phyloP scores from a whole-genome alignment of 2,888 invertebrate genomes.

The Trissolcus japonicus region DNA sequence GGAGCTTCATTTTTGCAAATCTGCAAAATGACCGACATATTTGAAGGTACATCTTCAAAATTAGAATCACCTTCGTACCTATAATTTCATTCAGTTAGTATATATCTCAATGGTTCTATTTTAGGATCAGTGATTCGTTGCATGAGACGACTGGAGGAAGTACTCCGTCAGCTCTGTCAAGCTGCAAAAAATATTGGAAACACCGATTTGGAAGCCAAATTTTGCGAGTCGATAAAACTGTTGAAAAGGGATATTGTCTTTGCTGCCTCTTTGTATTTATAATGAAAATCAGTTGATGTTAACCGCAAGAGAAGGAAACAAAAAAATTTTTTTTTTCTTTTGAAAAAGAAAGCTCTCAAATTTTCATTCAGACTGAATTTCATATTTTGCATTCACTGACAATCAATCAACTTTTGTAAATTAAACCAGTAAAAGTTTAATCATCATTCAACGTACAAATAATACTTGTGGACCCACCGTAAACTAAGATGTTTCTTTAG shows the following conservation, averaged over 20 bases:
- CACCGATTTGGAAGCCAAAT: conserved; percentile 95
- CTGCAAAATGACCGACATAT: conserved; percentile 97
- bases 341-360: too few relatives aligned
- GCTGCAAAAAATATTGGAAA: conserved; percentile 98
- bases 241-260: conserved; percentile 99
- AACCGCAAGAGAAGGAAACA: not conserved
- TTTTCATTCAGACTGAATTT: too few relatives aligned
- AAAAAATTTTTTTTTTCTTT: too few relatives aligned
- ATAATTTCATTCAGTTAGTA: not conserved
- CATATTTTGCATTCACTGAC: too few relatives aligned
- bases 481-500: too few relatives aligned
- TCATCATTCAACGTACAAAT: too few relatives aligned
- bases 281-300: not conserved
- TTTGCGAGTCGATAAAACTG: conserved; percentile 91
- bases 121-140: conserved; percentile 89
- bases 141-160: conserved; percentile 97
- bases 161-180: conserved; percentile 95
- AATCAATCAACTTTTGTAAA: too few relatives aligned
- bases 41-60: conserved; percentile 84
- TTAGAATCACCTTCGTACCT: not conserved
- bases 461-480: too few relatives aligned
- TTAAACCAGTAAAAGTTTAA: too few relatives aligned
- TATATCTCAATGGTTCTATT: not conserved
- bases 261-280: conserved; percentile 85
- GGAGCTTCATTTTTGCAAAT: conserved; percentile 94